A percentile compares a stretch with the other conserved stretches of the same genome.
Conservation (phyloP, 2,888 invertebrate species). For the Odontomyia ornata region DNA sequence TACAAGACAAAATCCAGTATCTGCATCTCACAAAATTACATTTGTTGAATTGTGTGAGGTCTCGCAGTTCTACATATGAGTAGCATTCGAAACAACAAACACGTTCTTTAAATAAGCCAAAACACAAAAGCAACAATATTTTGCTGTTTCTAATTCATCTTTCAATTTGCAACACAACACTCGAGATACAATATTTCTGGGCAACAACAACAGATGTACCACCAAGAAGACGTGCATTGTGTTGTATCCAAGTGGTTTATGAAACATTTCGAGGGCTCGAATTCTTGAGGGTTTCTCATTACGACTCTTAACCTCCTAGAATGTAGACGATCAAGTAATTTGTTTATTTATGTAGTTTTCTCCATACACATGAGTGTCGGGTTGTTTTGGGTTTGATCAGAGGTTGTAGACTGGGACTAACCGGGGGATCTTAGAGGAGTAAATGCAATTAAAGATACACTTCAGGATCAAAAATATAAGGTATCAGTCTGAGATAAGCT, state of each 20-base stretch:
- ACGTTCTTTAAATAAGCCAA: constrained; percentile 26
- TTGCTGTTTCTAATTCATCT: constrained; percentile 6
- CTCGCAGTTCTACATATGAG: constrained; percentile 15
- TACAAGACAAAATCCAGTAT: too few species aligned
- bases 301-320: constrained; percentile 29
- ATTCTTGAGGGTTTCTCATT: constrained; percentile 26
- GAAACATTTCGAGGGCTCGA: constrained; percentile 29
- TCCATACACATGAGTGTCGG: constrained; percentile 9
- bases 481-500: too few species aligned
- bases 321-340: constrained; percentile 42
- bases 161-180: constrained; percentile 24
- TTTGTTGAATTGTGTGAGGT: constrained; percentile 20
- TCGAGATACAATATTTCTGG: neutral
- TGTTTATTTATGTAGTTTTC: constrained; percentile 42
- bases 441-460: too few species aligned
- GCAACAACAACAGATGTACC: constrained; percentile 34
- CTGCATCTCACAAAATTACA: neutral
- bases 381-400: neutral
- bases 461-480: too few species aligned
- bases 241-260: constrained; percentile 30
- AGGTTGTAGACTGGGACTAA: too few species aligned
- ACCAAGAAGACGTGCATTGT: neutral
- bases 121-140: constrained; percentile 29
- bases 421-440: too few species aligned
- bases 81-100: constrained; percentile 31